A percentile compares a stretch with the other conserved stretches of the same genome.
Evolutionary conservation across 1,140 invertebrate species (phyloP).

Genomic region (Ptiloglossa arizonensis): DNA sequence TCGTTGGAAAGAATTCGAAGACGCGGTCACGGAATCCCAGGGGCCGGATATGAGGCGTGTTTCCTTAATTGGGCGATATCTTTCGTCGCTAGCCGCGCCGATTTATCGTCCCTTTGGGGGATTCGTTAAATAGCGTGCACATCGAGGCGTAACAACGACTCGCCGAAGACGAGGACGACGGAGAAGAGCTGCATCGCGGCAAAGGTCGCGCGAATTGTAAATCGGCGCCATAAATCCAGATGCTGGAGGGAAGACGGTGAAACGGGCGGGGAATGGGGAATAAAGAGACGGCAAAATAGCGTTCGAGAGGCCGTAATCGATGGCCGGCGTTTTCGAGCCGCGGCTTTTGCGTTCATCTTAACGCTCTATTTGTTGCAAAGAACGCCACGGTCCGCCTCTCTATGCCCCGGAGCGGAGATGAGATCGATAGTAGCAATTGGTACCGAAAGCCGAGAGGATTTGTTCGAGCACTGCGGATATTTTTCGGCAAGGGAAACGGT

Average conservation of each 20-base stretch:
- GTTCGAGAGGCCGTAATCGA: constrained; percentile 54
- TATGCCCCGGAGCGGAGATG: neutral
- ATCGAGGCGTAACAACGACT: constrained; percentile 29
- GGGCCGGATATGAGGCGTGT: constrained; percentile 27
- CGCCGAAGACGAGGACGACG: constrained; percentile 1
- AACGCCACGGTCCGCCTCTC: neutral
- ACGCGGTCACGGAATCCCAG: neutral
- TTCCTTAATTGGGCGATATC: constrained; percentile 39
- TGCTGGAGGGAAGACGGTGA: neutral
- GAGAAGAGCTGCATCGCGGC: neutral
- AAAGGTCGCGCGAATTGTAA: constrained; percentile 46
- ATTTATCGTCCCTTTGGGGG: constrained; percentile 21
- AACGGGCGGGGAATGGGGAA: constrained; percentile 2
- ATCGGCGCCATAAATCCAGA: constrained; percentile 39
- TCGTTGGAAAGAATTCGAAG: neutral
- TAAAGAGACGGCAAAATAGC: constrained; percentile 6
- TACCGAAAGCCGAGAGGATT: neutral
- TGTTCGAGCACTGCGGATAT: neutral
- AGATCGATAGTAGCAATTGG: neutral
- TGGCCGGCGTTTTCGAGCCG: constrained; percentile 55
- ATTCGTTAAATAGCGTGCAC: constrained; percentile 34
- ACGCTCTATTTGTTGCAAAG: constrained; percentile 64
- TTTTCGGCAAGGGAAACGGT: too few species aligned
- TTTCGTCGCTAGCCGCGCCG: constrained; percentile 2
- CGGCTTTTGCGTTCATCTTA: constrained; percentile 58